Conservation (phyloP, 2,113 vertebrate genomes). For the Nansenia antarctica region DNA sequence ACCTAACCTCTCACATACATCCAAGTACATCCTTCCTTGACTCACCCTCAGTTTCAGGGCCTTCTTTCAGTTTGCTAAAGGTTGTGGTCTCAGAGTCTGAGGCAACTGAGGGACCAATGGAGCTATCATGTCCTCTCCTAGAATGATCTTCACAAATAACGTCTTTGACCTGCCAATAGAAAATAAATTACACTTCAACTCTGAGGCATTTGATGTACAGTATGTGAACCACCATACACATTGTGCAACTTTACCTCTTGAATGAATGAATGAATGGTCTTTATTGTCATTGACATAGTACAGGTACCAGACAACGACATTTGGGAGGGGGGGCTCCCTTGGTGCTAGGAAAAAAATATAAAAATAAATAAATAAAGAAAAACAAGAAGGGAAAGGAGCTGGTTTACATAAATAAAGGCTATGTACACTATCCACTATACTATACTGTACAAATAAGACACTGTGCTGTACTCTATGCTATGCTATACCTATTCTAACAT, state of each 20-base stretch:
- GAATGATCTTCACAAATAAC: slow-evolving; percentile 81
- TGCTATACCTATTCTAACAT: too few relatives aligned
- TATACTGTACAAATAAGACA: too few relatives aligned
- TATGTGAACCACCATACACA: not conserved
- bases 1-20: not conserved
- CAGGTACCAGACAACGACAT: too few relatives aligned
- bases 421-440: too few relatives aligned
- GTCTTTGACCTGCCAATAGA: slow-evolving; percentile 64
- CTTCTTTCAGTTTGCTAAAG: slow-evolving; percentile 58
- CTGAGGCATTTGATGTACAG: not conserved
- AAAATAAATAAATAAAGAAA: too few relatives aligned
- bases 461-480: too few relatives aligned
- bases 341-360: too few relatives aligned
- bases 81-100: slow-evolving; percentile 55
- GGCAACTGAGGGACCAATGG: slow-evolving; percentile 44
- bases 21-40: not conserved
- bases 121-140: slow-evolving; percentile 54
- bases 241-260: slow-evolving; percentile 75
- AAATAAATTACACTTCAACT: not conserved
- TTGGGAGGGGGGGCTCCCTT: too few relatives aligned
- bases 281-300: too few relatives aligned
- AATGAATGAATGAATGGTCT: too few relatives aligned
- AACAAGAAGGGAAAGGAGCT: too few relatives aligned
- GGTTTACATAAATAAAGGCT: too few relatives aligned
- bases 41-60: slow-evolving; percentile 81